Conservation (phyloP, 2,888 invertebrate genomes). For the Amiota communis region DNA sequence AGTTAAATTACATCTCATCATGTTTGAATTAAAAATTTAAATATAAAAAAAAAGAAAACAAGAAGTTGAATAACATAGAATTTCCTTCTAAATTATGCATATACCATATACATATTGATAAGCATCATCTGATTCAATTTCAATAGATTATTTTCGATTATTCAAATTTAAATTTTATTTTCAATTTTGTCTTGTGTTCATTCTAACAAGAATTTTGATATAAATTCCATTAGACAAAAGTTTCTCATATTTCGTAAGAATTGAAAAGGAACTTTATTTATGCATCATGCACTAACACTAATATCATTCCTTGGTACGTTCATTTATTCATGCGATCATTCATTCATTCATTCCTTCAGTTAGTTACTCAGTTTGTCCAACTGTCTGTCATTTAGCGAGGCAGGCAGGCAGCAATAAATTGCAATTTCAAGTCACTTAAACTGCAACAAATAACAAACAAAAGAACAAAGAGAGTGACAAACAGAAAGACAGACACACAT, state of each 20-base stretch:
- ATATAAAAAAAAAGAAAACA: too few species aligned
- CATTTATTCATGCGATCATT: background rate
- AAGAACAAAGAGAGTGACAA: conserved; percentile 48
- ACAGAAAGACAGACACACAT: conserved; percentile 11
- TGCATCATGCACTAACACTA: too few species aligned
- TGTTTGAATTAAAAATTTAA: too few species aligned
- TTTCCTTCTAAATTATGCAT: too few species aligned
- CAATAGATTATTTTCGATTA: too few species aligned
- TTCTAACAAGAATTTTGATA: too few species aligned
- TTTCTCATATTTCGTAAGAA: conserved; percentile 55
- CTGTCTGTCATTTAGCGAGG: conserved; percentile 7
- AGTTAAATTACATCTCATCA: too few species aligned
- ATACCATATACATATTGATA: too few species aligned
- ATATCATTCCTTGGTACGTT: too few species aligned
- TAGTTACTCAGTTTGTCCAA: conserved; percentile 2
- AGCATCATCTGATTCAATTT: too few species aligned
- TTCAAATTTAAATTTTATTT: too few species aligned
- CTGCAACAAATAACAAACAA: conserved; percentile 59
- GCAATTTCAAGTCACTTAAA: conserved; percentile 71
- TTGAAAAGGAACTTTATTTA: background rate
- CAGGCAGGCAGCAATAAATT: conserved; percentile 64
- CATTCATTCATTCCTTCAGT: conserved; percentile 14
- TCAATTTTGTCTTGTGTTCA: background rate
- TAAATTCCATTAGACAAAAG: conserved; percentile 40
- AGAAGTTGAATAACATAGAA: too few species aligned